These are phyloP conservation scores for Drosophila kohkoa DNA, from an alignment of 1,140 invertebrate genomes.

Conservation along the genomic window DNA sequence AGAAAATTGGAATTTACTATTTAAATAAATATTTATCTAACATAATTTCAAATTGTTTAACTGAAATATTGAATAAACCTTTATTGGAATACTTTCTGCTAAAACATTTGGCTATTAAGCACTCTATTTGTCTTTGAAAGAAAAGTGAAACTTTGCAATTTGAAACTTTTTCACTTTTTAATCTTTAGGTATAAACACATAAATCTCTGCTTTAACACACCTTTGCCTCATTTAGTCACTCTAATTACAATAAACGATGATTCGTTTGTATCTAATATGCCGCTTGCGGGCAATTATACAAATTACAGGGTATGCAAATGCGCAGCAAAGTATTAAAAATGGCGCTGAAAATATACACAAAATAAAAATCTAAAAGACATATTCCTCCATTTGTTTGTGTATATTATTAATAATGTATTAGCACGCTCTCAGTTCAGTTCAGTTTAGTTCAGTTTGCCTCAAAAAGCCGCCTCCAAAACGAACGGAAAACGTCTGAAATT, in stretches of 20 bases:
- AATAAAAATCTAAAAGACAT: slow-evolving; percentile 35
- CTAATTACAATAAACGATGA: neutral
- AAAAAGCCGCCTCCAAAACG: slow-evolving; percentile 16
- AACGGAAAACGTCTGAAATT: slow-evolving; percentile 41
- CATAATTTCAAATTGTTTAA: too few species aligned
- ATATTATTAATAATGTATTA: slow-evolving; percentile 79
- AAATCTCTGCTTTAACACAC: neutral
- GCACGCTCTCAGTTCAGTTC: slow-evolving; percentile 52
- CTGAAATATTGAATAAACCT: too few species aligned
- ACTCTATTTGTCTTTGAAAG: too few species aligned
- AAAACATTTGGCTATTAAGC: too few species aligned
- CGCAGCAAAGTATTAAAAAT: slow-evolving; percentile 29
- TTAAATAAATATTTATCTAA: too few species aligned
- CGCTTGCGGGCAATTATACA: neutral
- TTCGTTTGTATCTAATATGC: neutral
- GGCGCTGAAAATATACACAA: slow-evolving; percentile 28
- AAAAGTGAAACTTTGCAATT: too few species aligned
- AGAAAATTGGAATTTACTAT: too few species aligned
- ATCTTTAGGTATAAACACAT: neutral
- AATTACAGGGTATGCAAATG: slow-evolving; percentile 22
- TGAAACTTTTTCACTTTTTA: neutral
- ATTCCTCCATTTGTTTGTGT: slow-evolving; percentile 42
- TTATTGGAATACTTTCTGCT: too few species aligned
- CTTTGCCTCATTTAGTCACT: neutral
- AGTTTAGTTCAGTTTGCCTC: neutral